Percentiles rank a stretch among this genome's conserved stretches.
Evolutionary conservation across 2,888 invertebrate species (phyloP).

Genomic region (Anthophora plumipes): DNA sequence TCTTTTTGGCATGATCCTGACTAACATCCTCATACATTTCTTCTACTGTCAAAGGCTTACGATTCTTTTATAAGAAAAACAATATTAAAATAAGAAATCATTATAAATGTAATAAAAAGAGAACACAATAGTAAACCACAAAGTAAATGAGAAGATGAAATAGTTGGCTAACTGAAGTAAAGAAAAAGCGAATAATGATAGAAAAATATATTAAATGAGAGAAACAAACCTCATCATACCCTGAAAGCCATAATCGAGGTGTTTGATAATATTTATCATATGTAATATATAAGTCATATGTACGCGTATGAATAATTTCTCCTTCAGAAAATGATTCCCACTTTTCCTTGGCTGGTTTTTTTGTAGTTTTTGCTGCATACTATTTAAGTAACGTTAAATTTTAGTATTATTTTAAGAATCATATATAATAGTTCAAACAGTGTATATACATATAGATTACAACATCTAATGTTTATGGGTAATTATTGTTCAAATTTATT

Average conservation of each 20-base stretch:
- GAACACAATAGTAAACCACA: too few relatives aligned
- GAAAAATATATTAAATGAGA: slow-evolving; percentile 9
- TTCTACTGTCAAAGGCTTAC: slow-evolving; percentile 94
- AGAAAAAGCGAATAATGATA: too few relatives aligned
- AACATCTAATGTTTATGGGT: background rate
- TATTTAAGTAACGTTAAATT: slow-evolving; percentile 49
- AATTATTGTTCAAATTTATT: background rate
- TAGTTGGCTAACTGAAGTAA: too few relatives aligned
- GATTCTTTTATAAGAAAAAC: slow-evolving; percentile 87
- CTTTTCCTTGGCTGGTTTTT: slow-evolving; percentile 78
- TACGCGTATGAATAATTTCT: slow-evolving; percentile 96
- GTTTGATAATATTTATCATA: slow-evolving; percentile 99
- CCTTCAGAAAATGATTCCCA: slow-evolving; percentile 85
- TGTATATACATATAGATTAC: background rate
- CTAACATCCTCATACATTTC: slow-evolving; percentile 99
- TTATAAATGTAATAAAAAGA: background rate
- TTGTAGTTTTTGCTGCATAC: slow-evolving; percentile 79
- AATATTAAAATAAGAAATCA: slow-evolving; percentile 11
- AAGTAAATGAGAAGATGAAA: too few relatives aligned
- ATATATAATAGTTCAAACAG: too few relatives aligned
- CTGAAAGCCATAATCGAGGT: slow-evolving; percentile 98
- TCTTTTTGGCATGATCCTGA: slow-evolving; percentile 99
- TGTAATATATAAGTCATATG: slow-evolving; percentile 99
- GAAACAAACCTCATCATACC: slow-evolving; percentile 95
- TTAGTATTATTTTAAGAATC: slow-evolving; percentile 4